Conservation (phyloP, 2,888 invertebrate genomes). For the Watsonalla binaria region DNA sequence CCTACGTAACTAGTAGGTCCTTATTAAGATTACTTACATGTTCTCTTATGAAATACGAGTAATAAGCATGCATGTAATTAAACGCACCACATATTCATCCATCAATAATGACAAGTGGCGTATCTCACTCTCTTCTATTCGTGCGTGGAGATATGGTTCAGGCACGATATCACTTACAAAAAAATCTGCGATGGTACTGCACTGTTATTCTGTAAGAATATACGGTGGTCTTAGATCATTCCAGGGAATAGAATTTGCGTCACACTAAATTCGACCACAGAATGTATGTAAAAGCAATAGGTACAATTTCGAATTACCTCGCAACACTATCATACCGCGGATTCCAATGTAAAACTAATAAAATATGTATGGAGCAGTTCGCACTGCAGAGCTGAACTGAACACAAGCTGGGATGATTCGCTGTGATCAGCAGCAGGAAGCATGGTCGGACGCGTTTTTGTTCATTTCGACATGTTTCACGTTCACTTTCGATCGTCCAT, state of each 20-base stretch:
- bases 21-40: too few species aligned
- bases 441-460: constrained; percentile 66
- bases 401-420: constrained; percentile 12
- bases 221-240: too few species aligned
- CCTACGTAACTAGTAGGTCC: too few species aligned
- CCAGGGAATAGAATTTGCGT: too few species aligned
- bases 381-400: constrained; percentile 14
- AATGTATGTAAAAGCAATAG: too few species aligned
- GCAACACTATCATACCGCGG: too few species aligned
- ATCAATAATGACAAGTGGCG: constrained; percentile 40
- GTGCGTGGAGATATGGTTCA: constrained; percentile 31
- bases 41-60: not conserved
- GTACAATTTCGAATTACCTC: too few species aligned
- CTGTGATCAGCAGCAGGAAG: constrained; percentile 46
- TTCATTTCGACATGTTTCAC: constrained; percentile 47
- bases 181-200: too few species aligned
- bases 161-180: constrained; percentile 9
- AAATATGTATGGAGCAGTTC: too few species aligned
- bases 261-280: too few species aligned
- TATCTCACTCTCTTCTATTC: constrained; percentile 50
- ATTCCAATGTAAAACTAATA: too few species aligned
- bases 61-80: constrained; percentile 24
- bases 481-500: constrained; percentile 62
- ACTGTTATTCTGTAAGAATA: too few species aligned
- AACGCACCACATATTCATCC: constrained; percentile 55